A percentile compares a stretch with the other conserved stretches of the same genome.
phyloP scores from a whole-genome alignment of 2,888 invertebrate species.

The Cryptus viduatorius region DNA sequence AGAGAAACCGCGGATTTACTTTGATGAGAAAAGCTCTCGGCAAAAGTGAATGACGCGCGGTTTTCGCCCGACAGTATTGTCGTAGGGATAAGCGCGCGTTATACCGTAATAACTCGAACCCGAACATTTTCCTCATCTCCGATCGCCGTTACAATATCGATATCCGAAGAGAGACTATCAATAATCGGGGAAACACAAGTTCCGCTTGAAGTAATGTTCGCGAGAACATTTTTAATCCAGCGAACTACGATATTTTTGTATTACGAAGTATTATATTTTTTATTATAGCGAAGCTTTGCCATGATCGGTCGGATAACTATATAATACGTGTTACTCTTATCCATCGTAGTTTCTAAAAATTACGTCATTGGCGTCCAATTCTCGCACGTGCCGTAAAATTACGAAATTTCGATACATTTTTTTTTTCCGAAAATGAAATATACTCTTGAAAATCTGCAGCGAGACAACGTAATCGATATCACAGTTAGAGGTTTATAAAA shows the following conservation, averaged over 20 bases:
- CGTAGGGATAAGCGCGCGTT: background rate
- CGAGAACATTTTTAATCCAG: background rate
- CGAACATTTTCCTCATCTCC: background rate
- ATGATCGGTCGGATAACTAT: slow-evolving; percentile 16
- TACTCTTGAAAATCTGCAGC: background rate
- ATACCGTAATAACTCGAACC: background rate
- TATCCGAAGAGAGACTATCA: background rate
- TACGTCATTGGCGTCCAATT: background rate
- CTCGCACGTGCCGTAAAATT: background rate
- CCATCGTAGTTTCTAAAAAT: slow-evolving; percentile 15
- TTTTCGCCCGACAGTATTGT: slow-evolving; percentile 16
- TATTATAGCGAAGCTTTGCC: slow-evolving; percentile 44
- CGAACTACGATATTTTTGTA: slow-evolving; percentile 55
- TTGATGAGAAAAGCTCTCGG: slow-evolving; percentile 33
- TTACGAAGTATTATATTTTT: slow-evolving; percentile 47
- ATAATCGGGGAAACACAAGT: background rate
- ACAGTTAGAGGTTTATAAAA: too few relatives aligned
- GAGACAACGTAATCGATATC: background rate
- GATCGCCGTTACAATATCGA: background rate
- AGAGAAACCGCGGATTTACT: slow-evolving; percentile 46
- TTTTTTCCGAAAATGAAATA: background rate
- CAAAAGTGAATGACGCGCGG: slow-evolving; percentile 27
- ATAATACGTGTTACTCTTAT: background rate
- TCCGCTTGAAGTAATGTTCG: background rate
- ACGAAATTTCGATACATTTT: background rate